Conservation (phyloP, 2,113 vertebrate species). For the Eleginops maclovinus region DNA sequence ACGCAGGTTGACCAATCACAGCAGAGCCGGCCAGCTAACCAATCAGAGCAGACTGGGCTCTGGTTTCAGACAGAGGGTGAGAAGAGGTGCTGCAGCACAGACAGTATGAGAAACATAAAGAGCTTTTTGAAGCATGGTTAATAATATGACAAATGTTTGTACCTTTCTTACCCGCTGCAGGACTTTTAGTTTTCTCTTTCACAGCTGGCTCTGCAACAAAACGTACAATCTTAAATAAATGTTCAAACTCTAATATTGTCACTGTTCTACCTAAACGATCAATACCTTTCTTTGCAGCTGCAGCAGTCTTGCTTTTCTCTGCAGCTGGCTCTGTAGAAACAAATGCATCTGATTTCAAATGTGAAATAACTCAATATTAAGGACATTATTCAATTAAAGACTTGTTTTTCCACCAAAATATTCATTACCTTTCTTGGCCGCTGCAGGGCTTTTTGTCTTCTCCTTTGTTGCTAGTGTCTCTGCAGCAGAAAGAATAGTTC, state of each 20-base stretch:
- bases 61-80: too few species aligned
- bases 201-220: slow-evolving; percentile 34
- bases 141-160: too few species aligned
- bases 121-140: too few species aligned
- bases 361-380: not conserved
- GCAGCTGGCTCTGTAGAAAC: slow-evolving; percentile 30
- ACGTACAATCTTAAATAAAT: too few species aligned
- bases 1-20: too few species aligned
- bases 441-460: slow-evolving; percentile 41
- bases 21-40: too few species aligned
- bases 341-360: not conserved
- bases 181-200: slow-evolving; percentile 38
- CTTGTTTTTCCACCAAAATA: not conserved
- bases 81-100: too few species aligned
- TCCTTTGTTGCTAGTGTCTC: slow-evolving; percentile 38
- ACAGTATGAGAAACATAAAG: too few species aligned
- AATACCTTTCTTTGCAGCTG: slow-evolving; percentile 61
- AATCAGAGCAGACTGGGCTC: too few species aligned
- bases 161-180: slow-evolving; percentile 58
- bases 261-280: too few species aligned
- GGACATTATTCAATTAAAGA: too few species aligned
- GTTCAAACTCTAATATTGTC: too few species aligned
- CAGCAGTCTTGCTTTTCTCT: slow-evolving; percentile 34
- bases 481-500: slow-evolving; percentile 4
- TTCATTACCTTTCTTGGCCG: slow-evolving; percentile 62